Conservation (phyloP, 1,140 invertebrate genomes). For the Anastatus disparis region DNA sequence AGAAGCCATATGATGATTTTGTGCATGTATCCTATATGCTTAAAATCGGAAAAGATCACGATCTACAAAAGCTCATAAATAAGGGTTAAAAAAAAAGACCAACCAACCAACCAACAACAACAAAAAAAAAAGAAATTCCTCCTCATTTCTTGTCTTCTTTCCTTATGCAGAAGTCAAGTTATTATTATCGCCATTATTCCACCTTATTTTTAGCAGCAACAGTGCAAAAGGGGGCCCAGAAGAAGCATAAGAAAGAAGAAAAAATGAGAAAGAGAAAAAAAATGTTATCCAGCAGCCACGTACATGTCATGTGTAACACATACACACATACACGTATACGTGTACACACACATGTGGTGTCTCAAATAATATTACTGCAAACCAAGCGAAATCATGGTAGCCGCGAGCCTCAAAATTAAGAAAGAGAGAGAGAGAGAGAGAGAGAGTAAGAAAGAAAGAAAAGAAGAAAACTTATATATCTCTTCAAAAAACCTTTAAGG, state of each 20-base stretch:
- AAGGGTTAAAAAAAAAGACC: neutral
- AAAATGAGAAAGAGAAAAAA: too few species aligned
- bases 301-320: too few species aligned
- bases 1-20: too few species aligned
- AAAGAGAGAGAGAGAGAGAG: neutral
- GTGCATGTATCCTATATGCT: too few species aligned
- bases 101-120: too few species aligned
- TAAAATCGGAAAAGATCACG: too few species aligned
- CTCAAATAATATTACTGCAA: too few species aligned
- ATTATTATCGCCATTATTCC: conserved; percentile 26
- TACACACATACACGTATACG: too few species aligned
- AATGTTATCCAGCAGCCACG: too few species aligned
- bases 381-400: conserved; percentile 14
- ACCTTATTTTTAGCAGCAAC: conserved; percentile 22
- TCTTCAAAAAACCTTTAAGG: conserved; percentile 12
- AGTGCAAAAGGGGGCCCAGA: too few species aligned
- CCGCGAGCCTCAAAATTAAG: neutral
- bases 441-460: neutral
- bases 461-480: too few species aligned
- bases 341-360: too few species aligned
- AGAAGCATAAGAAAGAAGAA: neutral
- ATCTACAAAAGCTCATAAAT: neutral
- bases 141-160: neutral
- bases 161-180: conserved; percentile 16
- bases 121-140: conserved; percentile 7